Conservation (phyloP, 2,888 invertebrate genomes). For the Chorisops tibialis region DNA sequence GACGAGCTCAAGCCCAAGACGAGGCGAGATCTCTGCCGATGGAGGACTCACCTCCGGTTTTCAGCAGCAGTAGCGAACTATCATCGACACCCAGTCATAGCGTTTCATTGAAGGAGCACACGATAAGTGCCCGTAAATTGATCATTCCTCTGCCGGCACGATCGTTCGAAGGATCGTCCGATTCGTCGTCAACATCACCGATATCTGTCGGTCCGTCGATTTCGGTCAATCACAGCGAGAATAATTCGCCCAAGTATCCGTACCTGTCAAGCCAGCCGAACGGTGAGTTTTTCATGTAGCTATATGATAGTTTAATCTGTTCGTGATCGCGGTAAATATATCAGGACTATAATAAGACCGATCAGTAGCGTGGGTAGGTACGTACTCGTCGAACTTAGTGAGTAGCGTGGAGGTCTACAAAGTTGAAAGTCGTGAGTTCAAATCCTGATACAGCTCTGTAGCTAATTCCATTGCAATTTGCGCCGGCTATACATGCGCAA, state of each 20-base stretch:
- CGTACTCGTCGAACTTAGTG: too few relatives aligned
- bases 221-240: slow-evolving; percentile 51
- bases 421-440: too few relatives aligned
- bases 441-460: too few relatives aligned
- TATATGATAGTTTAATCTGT: too few relatives aligned
- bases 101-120: slow-evolving; percentile 35
- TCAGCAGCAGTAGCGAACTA: not conserved
- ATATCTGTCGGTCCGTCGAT: slow-evolving; percentile 48
- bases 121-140: slow-evolving; percentile 45
- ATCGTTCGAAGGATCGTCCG: slow-evolving; percentile 54
- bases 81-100: not conserved
- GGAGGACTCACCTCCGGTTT: slow-evolving; percentile 52
- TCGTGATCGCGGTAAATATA: too few relatives aligned
- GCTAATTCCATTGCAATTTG: too few relatives aligned
- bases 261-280: too few relatives aligned
- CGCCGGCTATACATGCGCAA: too few relatives aligned
- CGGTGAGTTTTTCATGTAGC: too few relatives aligned
- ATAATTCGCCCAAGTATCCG: slow-evolving; percentile 43
- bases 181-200: slow-evolving; percentile 62
- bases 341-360: too few relatives aligned
- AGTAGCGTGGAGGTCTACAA: too few relatives aligned
- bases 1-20: slow-evolving; percentile 82
- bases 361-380: too few relatives aligned
- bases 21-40: slow-evolving; percentile 60
- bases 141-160: slow-evolving; percentile 50